A percentile compares a stretch with the other conserved stretches of the same genome.
phyloP scores from a whole-genome alignment of 1,140 invertebrate species.

The Drosophila tani region DNA sequence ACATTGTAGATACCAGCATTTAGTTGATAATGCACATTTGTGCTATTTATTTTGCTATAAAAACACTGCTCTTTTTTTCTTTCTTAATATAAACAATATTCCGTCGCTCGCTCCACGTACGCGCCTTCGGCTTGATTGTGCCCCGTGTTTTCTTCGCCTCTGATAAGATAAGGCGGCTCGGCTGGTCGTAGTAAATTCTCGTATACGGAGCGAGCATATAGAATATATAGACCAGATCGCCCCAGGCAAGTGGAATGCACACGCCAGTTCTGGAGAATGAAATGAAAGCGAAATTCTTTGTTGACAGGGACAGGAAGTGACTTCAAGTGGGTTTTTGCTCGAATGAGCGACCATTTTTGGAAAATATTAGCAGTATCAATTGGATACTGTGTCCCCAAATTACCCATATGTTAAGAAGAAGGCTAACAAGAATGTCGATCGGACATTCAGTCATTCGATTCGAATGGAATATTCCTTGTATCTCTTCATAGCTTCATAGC shows the following conservation, averaged over 20 bases:
- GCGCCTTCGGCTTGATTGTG: conserved; percentile 9
- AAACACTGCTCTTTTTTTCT: conserved; percentile 42
- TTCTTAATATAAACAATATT: conserved; percentile 64
- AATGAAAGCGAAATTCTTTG: conserved; percentile 45
- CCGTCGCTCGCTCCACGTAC: conserved; percentile 8
- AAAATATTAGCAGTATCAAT: too few relatives aligned
- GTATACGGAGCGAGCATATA: neutral
- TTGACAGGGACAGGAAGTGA: conserved; percentile 21
- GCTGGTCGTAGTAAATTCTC: conserved; percentile 22
- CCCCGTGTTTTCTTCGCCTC: conserved; percentile 42
- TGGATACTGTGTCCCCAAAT: too few relatives aligned
- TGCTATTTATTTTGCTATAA: conserved; percentile 79
- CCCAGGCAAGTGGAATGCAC: conserved; percentile 16
- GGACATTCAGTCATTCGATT: too few relatives aligned
- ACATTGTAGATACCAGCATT: conserved; percentile 45
- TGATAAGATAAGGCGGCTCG: conserved; percentile 50
- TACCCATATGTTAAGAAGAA: too few relatives aligned
- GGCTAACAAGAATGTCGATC: too few relatives aligned
- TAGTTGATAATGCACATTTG: conserved; percentile 81
- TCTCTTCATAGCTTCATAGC: too few relatives aligned
- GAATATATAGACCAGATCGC: conserved; percentile 8
- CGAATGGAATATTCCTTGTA: too few relatives aligned
- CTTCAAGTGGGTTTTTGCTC: conserved; percentile 4
- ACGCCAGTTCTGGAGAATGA: neutral
- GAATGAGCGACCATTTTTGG: neutral